These are phyloP conservation scores for Kryphioiulus occultus DNA, from an alignment of 2,888 invertebrate species.

Conservation along the genomic window DNA sequence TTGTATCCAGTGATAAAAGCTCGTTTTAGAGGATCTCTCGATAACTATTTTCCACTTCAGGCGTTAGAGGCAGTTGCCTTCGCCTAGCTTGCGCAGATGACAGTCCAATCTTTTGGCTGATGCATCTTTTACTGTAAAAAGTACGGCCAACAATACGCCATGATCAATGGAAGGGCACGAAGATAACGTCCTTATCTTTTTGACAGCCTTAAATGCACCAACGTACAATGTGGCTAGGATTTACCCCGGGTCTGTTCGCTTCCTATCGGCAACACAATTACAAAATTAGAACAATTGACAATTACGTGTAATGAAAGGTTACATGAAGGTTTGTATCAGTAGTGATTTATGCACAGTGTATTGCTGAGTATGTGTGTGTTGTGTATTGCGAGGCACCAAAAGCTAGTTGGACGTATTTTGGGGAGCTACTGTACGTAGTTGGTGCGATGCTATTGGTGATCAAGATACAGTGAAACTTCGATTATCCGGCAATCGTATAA, in stretches of 20 bases:
- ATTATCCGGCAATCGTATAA: too few species aligned
- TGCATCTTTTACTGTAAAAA: slow-evolving; percentile 25
- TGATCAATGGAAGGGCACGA: slow-evolving; percentile 8
- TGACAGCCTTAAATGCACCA: background rate
- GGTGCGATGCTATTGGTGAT: too few species aligned
- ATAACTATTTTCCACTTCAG: slow-evolving; percentile 25
- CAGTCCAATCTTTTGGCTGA: slow-evolving; percentile 9
- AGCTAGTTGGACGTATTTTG: background rate
- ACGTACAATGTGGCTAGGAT: background rate
- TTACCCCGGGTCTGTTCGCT: slow-evolving; percentile 10
- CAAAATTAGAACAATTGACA: background rate
- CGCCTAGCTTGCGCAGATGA: background rate
- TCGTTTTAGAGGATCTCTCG: slow-evolving; percentile 4
- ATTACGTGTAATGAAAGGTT: slow-evolving; percentile 2
- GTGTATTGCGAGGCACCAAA: background rate
- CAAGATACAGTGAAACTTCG: too few species aligned
- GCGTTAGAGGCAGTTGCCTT: background rate
- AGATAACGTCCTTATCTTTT: background rate
- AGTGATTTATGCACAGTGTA: background rate
- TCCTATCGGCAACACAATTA: background rate
- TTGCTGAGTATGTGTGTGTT: too few species aligned
- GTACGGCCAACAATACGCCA: background rate
- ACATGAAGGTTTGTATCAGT: background rate
- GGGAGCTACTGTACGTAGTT: too few species aligned
- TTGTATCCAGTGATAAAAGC: slow-evolving; percentile 24